These are phyloP conservation scores for Drosophila neotestacea DNA, from an alignment of 2,888 invertebrate species.

Conservation along the genomic window DNA sequence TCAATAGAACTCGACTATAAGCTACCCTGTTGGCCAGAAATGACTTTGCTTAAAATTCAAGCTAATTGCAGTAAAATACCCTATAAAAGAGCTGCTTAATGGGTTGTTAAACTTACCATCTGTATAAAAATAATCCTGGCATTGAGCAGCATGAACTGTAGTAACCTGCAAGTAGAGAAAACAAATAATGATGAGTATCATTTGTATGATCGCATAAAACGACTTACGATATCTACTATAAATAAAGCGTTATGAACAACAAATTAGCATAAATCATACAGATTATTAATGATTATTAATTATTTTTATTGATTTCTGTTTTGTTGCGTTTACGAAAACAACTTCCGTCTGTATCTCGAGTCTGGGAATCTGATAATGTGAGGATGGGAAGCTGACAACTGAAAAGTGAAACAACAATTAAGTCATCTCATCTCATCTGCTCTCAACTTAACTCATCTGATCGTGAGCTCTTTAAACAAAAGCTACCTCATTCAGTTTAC, in stretches of 20 bases:
- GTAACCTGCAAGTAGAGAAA: conserved; percentile 88
- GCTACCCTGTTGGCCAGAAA: conserved; percentile 28
- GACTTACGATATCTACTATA: conserved; percentile 67
- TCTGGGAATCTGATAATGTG: conserved; percentile 17
- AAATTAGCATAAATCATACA: conserved; percentile 71
- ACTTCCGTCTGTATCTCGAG: conserved; percentile 55
- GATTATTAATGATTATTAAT: conserved; percentile 70
- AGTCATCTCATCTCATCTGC: conserved; percentile 57
- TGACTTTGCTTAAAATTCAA: not conserved
- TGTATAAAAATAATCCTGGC: conserved; percentile 95
- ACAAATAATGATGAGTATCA: conserved; percentile 18
- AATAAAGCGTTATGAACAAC: conserved; percentile 45
- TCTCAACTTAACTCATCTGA: conserved; percentile 50
- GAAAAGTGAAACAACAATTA: conserved; percentile 61
- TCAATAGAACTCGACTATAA: not conserved
- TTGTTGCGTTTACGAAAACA: conserved; percentile 28
- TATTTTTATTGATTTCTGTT: conserved; percentile 69
- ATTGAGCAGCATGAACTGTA: conserved; percentile 95
- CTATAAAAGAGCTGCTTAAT: not conserved
- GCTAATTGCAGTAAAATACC: not conserved
- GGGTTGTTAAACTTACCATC: conserved; percentile 88
- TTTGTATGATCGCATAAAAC: conserved; percentile 12
- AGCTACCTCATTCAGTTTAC: conserved; percentile 27
- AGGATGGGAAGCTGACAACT: conserved; percentile 41
- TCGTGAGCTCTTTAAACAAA: conserved; percentile 63